Base-by-base conservation (phyloP, 2,113 vertebrate species). In the Ibidorhyncha struthersii region DNA sequence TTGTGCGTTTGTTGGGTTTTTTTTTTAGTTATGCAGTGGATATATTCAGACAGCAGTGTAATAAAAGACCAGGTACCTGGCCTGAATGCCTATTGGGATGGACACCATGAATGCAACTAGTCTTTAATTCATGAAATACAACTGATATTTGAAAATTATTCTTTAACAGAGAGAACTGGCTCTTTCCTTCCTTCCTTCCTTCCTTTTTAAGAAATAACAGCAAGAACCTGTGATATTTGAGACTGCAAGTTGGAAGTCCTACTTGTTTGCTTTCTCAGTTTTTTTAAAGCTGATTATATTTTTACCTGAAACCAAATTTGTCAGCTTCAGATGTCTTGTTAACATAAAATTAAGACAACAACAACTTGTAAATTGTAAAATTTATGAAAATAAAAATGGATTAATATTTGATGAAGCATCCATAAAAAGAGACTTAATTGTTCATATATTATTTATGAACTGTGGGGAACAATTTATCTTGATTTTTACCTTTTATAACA, bases 351-450 rank as follows among this genome's bases (percentile, higher is more conserved):
- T 94, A 95, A 96, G 92, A 86, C 59, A 91, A 95, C 92, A 91
- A 96, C 97, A 97, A 96, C 96, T 92, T 97, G 97, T 98, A 98
- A 96, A 97, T 97, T 98, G 93, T 98, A 98, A 98, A 97, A 98
- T 98, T 97, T 96, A 98, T 98, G 97, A 98, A 97, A 97, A 97
- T 97, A 97, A 97, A 97, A 98, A 93, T 50, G 26, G 82, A 95
- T 98, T 63, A 97, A 98, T 97, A 95, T 94, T 97, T 97, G 71
- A 98, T 97, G 85, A 94, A 72, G 73, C 79, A 91, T 97, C 93
- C 90, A 76, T 96, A 96, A 96, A 96, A 83, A 90, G 43, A 76
- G 85, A 95, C 95, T 97, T 97, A 98, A 97, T 97, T 96, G 95
- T 82, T 96, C 32, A 36, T 96, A 17, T 78, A 81, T 89, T 92